A percentile compares a stretch with the other conserved stretches of the same genome.
phyloP scores from a whole-genome alignment of 2,888 invertebrate species.

The Sesamia inferens region DNA sequence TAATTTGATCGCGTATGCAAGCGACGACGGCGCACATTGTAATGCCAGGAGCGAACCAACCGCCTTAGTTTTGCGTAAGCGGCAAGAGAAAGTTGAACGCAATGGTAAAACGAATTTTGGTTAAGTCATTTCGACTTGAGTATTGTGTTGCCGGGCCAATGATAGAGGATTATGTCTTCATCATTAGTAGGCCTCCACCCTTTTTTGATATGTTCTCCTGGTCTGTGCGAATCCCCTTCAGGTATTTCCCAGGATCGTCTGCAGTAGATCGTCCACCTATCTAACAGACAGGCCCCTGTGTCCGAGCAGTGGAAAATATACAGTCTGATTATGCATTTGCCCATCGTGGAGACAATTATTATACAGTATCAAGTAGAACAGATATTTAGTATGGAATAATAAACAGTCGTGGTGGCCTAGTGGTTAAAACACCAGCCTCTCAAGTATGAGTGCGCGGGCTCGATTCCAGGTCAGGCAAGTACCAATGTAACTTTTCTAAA shows the following conservation, averaged over 20 bases:
- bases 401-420: too few relatives aligned
- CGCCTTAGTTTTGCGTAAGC: slow-evolving; percentile 78
- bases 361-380: too few relatives aligned
- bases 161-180: not conserved
- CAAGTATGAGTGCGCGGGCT: too few relatives aligned
- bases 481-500: too few relatives aligned
- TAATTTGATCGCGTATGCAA: slow-evolving; percentile 59
- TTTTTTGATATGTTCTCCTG: too few relatives aligned
- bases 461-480: too few relatives aligned
- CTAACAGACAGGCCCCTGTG: not conserved
- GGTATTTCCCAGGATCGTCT: not conserved
- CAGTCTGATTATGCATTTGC: too few relatives aligned
- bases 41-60: slow-evolving; percentile 63
- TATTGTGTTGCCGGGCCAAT: slow-evolving; percentile 1
- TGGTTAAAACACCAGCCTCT: too few relatives aligned
- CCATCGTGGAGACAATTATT: too few relatives aligned
- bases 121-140: slow-evolving; percentile 39
- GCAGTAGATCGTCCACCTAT: not conserved
- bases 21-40: slow-evolving; percentile 45
- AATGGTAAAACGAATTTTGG: slow-evolving; percentile 45
- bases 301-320: not conserved
- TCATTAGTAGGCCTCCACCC: too few relatives aligned
- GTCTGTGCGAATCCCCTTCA: not conserved
- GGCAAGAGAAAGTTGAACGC: slow-evolving; percentile 57
- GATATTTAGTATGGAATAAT: not conserved